Evolutionary conservation across 2,113 vertebrate genomes (phyloP).

Genomic region (Shinisaurus crocodilurus): DNA sequence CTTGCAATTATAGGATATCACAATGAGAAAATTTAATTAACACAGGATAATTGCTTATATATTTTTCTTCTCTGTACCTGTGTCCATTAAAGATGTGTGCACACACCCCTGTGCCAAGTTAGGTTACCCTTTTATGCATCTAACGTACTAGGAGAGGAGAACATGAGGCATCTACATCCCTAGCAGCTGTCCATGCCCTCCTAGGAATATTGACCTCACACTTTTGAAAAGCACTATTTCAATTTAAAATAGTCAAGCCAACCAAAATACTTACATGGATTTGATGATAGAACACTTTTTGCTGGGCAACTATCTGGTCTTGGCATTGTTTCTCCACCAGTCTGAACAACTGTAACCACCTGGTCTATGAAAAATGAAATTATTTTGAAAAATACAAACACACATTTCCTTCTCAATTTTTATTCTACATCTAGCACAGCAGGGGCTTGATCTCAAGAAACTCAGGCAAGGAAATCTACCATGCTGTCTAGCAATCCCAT

Average conservation of each 20-base stretch:
- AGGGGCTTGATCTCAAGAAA: not conserved
- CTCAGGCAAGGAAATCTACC: not conserved
- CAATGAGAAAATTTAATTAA: not conserved
- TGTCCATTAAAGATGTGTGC: not conserved
- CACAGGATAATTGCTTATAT: not conserved
- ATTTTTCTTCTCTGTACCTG: not conserved
- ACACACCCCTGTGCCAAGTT: not conserved
- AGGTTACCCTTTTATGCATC: not conserved
- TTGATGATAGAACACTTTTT: slow-evolving; percentile 93
- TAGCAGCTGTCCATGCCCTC: not conserved
- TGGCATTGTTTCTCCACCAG: slow-evolving; percentile 94
- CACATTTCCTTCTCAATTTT: not conserved
- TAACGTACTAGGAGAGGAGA: no score
- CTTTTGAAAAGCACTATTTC: not conserved
- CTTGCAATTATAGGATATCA: not conserved
- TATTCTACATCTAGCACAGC: not conserved
- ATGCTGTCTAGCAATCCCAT: not conserved
- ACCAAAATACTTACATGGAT: slow-evolving; percentile 82
- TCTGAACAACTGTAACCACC: slow-evolving; percentile 91
- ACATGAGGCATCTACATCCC: not conserved
- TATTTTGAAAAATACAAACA: slow-evolving; percentile 22
- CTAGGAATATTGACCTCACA: not conserved
- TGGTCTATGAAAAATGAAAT: slow-evolving; percentile 80
- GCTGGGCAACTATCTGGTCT: slow-evolving; percentile 91
- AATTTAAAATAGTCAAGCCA: not conserved